Evolutionary conservation across 2,797 vertebrate species (phyloP).

Genomic region (Parauchenoglanis punctatus): DNA sequence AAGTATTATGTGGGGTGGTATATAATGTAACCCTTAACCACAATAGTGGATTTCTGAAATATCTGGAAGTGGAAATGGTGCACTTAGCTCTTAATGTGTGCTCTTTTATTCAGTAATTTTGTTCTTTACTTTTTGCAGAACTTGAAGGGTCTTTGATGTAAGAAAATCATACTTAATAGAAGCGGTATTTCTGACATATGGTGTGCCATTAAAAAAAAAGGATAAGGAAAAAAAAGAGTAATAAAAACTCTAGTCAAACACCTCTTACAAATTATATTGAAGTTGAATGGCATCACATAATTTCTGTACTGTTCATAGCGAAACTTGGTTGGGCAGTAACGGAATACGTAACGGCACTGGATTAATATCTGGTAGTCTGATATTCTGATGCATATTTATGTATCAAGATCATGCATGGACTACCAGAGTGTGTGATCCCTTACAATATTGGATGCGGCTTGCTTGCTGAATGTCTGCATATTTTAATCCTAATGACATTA

Average conservation of each 20-base stretch:
- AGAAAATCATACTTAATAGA: background rate
- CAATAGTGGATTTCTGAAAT: background rate
- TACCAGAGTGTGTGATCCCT: background rate
- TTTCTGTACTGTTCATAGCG: background rate
- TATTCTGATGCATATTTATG: constrained; percentile 19
- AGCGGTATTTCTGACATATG: background rate
- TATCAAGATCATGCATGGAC: constrained; percentile 11
- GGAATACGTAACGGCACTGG: background rate
- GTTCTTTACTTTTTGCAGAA: background rate
- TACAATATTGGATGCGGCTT: constrained; percentile 8
- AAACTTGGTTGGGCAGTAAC: background rate
- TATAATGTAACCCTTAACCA: background rate
- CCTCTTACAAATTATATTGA: background rate
- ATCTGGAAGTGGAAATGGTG: background rate
- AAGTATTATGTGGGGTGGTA: background rate
- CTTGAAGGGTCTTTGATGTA: background rate
- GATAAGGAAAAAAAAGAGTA: background rate
- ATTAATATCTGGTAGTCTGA: background rate
- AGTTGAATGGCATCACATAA: background rate
- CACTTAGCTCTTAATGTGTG: background rate
- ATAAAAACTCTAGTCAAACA: background rate
- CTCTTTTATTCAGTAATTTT: background rate
- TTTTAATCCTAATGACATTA: constrained; percentile 26
- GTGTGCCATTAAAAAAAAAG: background rate
- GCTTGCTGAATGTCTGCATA: constrained; percentile 4